Conservation (phyloP, 2,797 vertebrate genomes). For the Platyrinchus mystaceus region DNA sequence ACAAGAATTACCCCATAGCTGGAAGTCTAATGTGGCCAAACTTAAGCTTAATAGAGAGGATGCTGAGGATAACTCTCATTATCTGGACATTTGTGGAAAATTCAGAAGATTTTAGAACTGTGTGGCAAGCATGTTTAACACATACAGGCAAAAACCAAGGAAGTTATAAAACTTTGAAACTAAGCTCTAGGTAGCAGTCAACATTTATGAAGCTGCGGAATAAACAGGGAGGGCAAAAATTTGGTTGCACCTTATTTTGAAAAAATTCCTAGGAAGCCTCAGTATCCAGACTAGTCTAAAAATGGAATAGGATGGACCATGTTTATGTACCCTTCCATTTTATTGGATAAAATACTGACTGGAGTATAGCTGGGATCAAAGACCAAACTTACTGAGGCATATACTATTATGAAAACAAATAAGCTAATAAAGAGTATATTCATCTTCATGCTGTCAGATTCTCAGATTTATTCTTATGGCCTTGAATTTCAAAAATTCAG, state of each 20-base stretch:
- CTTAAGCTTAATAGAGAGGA: not conserved
- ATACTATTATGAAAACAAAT: not conserved
- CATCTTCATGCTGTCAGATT: not conserved
- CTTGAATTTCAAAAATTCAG: not conserved
- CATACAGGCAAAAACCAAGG: not conserved
- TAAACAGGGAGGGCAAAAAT: not conserved
- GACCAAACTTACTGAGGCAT: not conserved
- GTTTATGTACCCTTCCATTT: not conserved
- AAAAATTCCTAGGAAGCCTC: not conserved
- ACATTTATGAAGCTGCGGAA: not conserved
- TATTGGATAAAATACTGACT: not conserved
- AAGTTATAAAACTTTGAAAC: not conserved
- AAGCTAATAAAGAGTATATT: not conserved
- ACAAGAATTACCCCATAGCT: not conserved
- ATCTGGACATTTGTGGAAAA: not conserved
- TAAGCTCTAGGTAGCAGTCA: not conserved
- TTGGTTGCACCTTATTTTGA: not conserved
- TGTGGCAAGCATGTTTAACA: not conserved
- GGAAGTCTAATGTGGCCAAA: not conserved
- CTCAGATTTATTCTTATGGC: not conserved
- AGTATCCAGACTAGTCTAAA: not conserved
- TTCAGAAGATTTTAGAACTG: not conserved
- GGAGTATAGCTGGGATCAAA: not conserved
- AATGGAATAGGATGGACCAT: not conserved
- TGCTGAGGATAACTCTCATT: not conserved